These are phyloP conservation scores for Hippocampus mohnikei DNA, from an alignment of 2,113 vertebrate genomes.

Conservation along the genomic window DNA sequence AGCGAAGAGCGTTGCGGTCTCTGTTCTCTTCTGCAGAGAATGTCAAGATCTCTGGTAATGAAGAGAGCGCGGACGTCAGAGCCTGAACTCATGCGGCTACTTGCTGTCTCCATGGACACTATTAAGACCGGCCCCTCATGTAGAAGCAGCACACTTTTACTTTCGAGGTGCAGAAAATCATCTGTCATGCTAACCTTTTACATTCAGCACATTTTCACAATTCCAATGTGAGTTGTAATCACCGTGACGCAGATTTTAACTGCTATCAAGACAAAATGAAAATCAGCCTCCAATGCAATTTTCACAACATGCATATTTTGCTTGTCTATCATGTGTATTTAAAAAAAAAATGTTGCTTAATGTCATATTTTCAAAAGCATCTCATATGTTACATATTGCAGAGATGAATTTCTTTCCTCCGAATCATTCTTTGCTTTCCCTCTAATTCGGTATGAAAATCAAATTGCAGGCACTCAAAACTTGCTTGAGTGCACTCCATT, in stretches of 20 bases:
- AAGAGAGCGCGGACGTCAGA: constrained; percentile 39
- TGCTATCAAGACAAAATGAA: not conserved
- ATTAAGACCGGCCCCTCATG: constrained; percentile 47
- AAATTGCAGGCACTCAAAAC: constrained; percentile 10
- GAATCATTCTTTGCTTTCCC: not conserved
- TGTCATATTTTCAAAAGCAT: not conserved
- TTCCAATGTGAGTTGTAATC: not conserved
- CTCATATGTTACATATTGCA: not conserved
- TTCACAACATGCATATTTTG: not conserved
- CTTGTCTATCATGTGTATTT: not conserved
- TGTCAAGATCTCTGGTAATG: constrained; percentile 45
- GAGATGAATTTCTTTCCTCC: not conserved
- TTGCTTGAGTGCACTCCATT: not conserved
- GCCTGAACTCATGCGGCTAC: constrained; percentile 40
- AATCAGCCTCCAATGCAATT: not conserved
- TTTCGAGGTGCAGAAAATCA: not conserved
- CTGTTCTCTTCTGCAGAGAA: constrained; percentile 15
- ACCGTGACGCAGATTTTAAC: not conserved
- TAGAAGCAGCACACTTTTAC: constrained; percentile 18
- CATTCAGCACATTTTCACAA: not conserved
- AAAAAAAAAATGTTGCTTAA: not conserved
- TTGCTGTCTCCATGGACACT: constrained; percentile 59
- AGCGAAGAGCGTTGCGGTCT: constrained; percentile 15
- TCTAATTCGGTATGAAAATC: constrained; percentile 5
- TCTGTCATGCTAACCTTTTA: not conserved